Conservation (phyloP, 2,888 invertebrate genomes). For the Tetanocera ferruginea region DNA sequence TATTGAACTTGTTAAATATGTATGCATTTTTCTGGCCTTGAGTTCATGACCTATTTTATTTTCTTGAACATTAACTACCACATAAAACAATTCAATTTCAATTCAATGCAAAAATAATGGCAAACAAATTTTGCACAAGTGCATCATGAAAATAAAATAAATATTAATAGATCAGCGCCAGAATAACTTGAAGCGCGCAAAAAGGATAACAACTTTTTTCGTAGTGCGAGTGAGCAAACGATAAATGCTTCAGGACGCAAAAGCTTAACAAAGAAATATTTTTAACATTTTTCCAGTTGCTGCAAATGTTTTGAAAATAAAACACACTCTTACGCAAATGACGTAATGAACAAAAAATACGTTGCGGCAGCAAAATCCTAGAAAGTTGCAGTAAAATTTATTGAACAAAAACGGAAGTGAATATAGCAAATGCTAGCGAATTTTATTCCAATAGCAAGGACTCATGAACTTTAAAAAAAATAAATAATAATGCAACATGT, state of each 20-base stretch:
- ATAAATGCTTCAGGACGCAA: slow-evolving; percentile 1
- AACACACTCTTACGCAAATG: neutral
- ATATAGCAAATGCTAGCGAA: slow-evolving; percentile 8
- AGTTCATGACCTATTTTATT: neutral
- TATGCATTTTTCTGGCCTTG: no score
- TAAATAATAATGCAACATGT: slow-evolving; percentile 25
- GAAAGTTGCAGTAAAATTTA: slow-evolving; percentile 33
- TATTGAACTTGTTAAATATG: no score
- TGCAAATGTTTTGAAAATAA: neutral
- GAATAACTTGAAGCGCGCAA: neutral
- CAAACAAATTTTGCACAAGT: slow-evolving; percentile 26
- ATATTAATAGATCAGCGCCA: neutral
- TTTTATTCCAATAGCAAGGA: slow-evolving; percentile 26
- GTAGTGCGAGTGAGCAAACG: neutral
- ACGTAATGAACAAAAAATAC: neutral
- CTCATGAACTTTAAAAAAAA: neutral
- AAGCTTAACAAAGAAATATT: slow-evolving; percentile 27
- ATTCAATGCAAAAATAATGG: slow-evolving; percentile 35
- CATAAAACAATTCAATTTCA: slow-evolving; percentile 30
- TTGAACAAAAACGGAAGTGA: slow-evolving; percentile 11
- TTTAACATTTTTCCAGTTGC: neutral
- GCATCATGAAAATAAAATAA: neutral
- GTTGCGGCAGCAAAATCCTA: slow-evolving; percentile 7
- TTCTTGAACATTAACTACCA: neutral
- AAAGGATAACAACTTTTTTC: neutral